Evolutionary conservation across 2,113 vertebrate genomes (phyloP), one percentile per base, ranked within the genome.

Genomic region (Turnix velox): DNA sequence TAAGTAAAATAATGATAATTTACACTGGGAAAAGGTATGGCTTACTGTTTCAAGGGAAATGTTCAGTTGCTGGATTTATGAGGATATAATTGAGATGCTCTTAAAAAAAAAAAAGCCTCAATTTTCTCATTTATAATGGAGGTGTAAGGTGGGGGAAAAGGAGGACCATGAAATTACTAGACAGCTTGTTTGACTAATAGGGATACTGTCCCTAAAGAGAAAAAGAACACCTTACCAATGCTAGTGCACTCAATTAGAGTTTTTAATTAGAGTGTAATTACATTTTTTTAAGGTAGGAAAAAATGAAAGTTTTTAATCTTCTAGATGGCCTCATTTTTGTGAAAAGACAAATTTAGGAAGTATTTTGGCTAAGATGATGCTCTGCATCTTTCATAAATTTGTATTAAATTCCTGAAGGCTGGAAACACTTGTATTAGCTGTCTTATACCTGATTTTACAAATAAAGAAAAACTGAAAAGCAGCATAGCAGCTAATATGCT

Each of bases 241-340:
- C 51, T 94, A 95, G 87, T 96, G 73, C 85, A 90, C 95, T 97
- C 94, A 94, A 97, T 98, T 97, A 96, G 93, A 91, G 95, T 96
- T 97, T 97, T 94, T 97, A 97, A 97, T 97, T 97, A 95, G 93
- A 95, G 84, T 92, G 94, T 92, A 97, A 97, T 97, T 97, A 94
- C 85, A 62, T 95, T 87, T 91, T 91, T 96, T 97, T 94, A 65
- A 90, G 16, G 37, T 61, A 90, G 43, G 87, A 80, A 25, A 86
- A 25, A 76, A 71, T 91, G 40, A 90, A 88, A 74, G 66, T 31
- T 91, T 97, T 97, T 96, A 96, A 97, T 97, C 84, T 95, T 96
- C 90, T 92, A 88, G 76, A 88, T 97, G 89, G 94, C 88, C 87
- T 96, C 48, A 66, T 97, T 96, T 96, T 96, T 68, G 59, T 35